Conservation (phyloP, 2,797 vertebrate genomes). For the Mormyrus hasselquistii region DNA sequence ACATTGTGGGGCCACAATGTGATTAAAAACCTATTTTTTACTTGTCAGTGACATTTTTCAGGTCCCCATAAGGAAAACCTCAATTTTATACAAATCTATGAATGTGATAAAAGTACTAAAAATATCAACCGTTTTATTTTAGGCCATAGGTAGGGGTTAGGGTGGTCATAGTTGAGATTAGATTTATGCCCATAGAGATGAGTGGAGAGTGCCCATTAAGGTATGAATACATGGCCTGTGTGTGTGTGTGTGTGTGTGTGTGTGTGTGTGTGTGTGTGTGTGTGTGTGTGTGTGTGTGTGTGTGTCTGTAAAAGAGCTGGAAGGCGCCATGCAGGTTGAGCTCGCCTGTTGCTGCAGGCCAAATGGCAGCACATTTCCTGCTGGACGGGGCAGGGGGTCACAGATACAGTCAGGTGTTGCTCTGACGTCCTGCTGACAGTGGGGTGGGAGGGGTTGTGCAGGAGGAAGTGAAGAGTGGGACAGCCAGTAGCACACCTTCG, state of each 20-base stretch:
- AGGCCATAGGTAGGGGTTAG: no score
- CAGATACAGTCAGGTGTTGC: conserved; percentile 34
- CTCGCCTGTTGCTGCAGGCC: background rate
- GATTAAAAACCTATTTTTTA: background rate
- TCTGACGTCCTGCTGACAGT: conserved; percentile 27
- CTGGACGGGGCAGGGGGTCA: conserved; percentile 28
- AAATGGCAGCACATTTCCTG: conserved; percentile 12
- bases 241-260: no score
- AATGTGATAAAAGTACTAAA: no score
- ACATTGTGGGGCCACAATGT: background rate
- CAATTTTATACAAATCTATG: no score
- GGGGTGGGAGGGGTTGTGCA: background rate
- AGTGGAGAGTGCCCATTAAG: no score
- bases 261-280: no score
- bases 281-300: background rate
- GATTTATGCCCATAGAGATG: no score
- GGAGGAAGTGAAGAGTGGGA: conserved; percentile 12
- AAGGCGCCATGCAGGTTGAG: background rate
- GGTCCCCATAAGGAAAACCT: background rate
- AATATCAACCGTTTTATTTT: no score
- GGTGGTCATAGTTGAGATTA: no score
- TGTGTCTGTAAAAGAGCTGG: background rate
- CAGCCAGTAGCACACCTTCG: background rate
- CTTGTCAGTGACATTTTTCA: background rate
- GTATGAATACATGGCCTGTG: no score